Conservation (phyloP, 1,140 invertebrate species). For the Drosophila sturtevanti region DNA sequence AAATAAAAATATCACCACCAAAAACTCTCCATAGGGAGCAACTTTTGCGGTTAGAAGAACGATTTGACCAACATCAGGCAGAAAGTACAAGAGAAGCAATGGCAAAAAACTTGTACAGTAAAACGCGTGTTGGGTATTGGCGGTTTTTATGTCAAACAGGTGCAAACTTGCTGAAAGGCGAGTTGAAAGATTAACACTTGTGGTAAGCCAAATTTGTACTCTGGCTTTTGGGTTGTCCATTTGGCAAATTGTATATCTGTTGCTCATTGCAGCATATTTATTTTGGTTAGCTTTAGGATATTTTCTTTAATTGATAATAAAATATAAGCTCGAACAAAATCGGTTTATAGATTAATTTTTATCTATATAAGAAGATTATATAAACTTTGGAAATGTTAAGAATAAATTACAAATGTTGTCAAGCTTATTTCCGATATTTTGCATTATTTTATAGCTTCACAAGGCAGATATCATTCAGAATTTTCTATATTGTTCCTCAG, state of each 20-base stretch:
- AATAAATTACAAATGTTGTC: no score
- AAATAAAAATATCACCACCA: slow-evolving; percentile 24
- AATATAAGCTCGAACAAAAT: no score
- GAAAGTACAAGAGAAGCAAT: not conserved
- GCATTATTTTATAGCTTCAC: no score
- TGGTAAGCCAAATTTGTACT: not conserved
- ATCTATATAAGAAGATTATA: no score
- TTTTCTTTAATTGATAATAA: no score
- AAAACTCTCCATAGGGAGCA: slow-evolving; percentile 24
- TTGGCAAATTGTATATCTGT: not conserved
- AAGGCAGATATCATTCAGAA: no score
- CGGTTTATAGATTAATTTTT: no score
- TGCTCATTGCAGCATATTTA: no score
- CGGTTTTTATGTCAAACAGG: slow-evolving; percentile 11
- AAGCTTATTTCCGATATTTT: no score
- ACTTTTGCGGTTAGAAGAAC: slow-evolving; percentile 48
- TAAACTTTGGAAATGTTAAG: no score
- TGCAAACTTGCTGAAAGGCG: not conserved
- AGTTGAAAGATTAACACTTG: slow-evolving; percentile 7
- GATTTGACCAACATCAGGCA: slow-evolving; percentile 32
- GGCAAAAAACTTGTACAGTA: not conserved
- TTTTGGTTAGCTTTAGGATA: no score
- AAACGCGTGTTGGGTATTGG: slow-evolving; percentile 12
- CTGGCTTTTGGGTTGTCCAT: not conserved
- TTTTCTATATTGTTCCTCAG: no score